Base-by-base conservation (phyloP, 1,140 invertebrate species). In the Trissolcus basalis region DNA sequence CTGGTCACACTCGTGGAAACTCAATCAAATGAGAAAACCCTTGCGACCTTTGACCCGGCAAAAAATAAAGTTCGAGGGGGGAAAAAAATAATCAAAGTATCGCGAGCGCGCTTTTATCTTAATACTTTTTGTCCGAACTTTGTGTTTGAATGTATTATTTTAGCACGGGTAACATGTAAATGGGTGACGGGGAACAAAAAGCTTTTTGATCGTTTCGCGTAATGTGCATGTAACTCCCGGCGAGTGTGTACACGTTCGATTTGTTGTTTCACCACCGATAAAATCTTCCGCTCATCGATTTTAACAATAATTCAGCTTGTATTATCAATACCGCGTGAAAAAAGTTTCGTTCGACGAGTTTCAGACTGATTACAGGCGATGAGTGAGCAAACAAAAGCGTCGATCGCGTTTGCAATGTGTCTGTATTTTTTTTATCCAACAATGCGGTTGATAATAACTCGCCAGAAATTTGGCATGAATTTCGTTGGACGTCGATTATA, bases 231-330 rank as follows among this genome's bases (percentile, higher is more conserved):
- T 56, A 56, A 49, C 56, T 60, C 19, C 19, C 13, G 47, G 32
- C 50, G n/a, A n/a, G n/a, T n/a, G n/a, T n/a, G 45, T 60, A 55
- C 44, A 55, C 41, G 36, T 68, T 68, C 63, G 71, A 63, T 63
- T 63, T 58, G 61, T 61, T 65, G 47, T 61, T 61, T 73, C 51
- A 45, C 36, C 61, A 54, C 51, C 39, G 71, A 74, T 74, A 74
- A 74, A 74, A 68, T 74, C 63, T 49, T 51, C 27, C 63, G 63
- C 71, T 74, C 67, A 68, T 74, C 71, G 45, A 74, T 74, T 56
- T 36, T 39, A 47, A 44, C 70, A 67, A 72, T 65, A 72, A 73
- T 67, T 73, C 60, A 54, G 50, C 41, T 16, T 49, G 61, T 56
- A 73, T 65, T 73, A 73, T 65, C 70, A 73, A 73, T 73, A 65